These are phyloP conservation scores for Lonchura striata DNA, from an alignment of 2,113 vertebrate genomes.

Conservation along the genomic window DNA sequence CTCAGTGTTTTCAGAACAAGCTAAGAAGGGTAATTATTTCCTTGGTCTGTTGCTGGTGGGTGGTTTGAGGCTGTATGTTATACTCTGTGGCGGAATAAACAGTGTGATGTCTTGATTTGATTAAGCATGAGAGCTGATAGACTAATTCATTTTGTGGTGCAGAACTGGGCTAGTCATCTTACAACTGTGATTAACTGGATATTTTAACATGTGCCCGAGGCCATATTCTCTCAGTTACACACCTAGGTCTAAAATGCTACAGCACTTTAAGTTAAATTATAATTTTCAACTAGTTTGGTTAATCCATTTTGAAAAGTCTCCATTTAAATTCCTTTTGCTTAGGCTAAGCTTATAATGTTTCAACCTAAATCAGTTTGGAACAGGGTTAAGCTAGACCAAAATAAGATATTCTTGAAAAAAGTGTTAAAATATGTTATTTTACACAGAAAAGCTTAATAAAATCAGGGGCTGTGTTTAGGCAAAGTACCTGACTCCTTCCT, in stretches of 20 bases:
- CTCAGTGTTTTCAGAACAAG: not conserved
- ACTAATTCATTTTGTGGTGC: not conserved
- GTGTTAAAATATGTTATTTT: not conserved
- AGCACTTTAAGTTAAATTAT: not conserved
- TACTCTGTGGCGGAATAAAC: not conserved
- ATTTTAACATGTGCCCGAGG: conserved; percentile 1
- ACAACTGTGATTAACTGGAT: not conserved
- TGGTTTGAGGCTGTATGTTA: not conserved
- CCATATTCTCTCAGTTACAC: conserved; percentile 1
- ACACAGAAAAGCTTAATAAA: not conserved
- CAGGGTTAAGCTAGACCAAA: not conserved
- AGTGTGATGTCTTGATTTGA: conserved; percentile 31
- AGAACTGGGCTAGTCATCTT: not conserved
- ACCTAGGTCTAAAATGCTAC: not conserved
- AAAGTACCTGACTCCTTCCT: not conserved
- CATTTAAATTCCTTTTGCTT: not conserved
- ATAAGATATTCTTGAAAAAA: not conserved
- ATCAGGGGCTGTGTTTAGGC: not conserved
- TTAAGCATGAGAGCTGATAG: conserved; percentile 46
- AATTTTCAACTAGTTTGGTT: conserved; percentile 9
- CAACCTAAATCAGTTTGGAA: not conserved
- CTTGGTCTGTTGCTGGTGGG: not conserved
- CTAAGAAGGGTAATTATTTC: not conserved
- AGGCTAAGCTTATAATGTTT: not conserved
- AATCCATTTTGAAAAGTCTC: not conserved